Conservation (phyloP, 2,888 invertebrate genomes). For the Agrypnus murinus region DNA sequence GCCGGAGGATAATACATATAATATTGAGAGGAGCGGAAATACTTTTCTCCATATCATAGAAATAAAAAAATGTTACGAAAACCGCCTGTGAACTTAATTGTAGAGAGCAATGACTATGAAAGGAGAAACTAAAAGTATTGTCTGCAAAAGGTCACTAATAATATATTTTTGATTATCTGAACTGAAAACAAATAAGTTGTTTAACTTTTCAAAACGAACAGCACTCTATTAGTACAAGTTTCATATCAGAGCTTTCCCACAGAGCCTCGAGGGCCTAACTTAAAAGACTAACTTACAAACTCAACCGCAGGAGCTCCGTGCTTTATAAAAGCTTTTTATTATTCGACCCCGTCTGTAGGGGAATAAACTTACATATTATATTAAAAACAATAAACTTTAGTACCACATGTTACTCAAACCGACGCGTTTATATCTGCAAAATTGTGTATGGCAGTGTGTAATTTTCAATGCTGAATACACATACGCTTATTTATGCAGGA, state of each 20-base stretch:
- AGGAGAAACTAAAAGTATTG: no score
- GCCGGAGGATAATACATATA: slow-evolving; percentile 8
- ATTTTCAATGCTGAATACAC: not conserved
- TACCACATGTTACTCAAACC: slow-evolving; percentile 30
- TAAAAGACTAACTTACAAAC: slow-evolving; percentile 34
- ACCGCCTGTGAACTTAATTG: no score
- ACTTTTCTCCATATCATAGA: slow-evolving; percentile 6
- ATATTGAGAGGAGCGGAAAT: slow-evolving; percentile 19
- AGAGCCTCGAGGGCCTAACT: slow-evolving; percentile 31
- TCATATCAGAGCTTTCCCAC: slow-evolving; percentile 24
- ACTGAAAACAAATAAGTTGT: slow-evolving; percentile 14
- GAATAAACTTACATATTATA: slow-evolving; percentile 44
- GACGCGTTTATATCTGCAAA: not conserved
- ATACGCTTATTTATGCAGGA: not conserved
- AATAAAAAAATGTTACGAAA: slow-evolving; percentile 4
- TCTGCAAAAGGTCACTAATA: not conserved
- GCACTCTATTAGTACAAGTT: slow-evolving; percentile 37
- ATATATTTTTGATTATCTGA: not conserved
- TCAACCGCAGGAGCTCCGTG: slow-evolving; percentile 26
- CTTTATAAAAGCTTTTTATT: slow-evolving; percentile 46
- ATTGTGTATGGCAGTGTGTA: not conserved
- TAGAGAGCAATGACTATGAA: no score
- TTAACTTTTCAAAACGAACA: slow-evolving; percentile 24
- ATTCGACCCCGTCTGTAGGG: slow-evolving; percentile 36
- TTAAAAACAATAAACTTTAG: slow-evolving; percentile 46